These are phyloP conservation scores for Centropus unirufus DNA, from an alignment of 2,113 vertebrate genomes.

Conservation along the genomic window DNA sequence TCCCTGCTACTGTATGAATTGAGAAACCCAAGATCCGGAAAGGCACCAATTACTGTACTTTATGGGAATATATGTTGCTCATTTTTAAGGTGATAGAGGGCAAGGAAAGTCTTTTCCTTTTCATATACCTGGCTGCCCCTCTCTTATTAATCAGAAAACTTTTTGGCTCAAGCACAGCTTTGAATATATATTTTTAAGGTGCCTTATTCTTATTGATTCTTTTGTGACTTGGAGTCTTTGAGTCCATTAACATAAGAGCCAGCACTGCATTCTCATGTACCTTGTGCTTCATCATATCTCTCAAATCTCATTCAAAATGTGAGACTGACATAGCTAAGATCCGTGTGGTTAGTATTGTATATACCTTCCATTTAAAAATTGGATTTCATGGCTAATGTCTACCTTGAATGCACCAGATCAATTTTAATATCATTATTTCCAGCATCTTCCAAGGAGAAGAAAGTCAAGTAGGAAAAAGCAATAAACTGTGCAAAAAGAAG, in stretches of 20 bases:
- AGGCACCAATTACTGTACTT: slow-evolving; percentile 63
- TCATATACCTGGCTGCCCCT: slow-evolving; percentile 9
- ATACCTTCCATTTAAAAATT: slow-evolving; percentile 51
- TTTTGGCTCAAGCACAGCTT: not conserved
- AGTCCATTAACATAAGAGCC: slow-evolving; percentile 41
- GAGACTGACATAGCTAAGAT: slow-evolving; percentile 2
- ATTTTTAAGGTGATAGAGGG: slow-evolving; percentile 58
- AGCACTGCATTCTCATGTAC: not conserved
- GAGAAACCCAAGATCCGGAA: slow-evolving; percentile 60
- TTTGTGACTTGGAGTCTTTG: slow-evolving; percentile 9
- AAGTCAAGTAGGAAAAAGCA: not conserved
- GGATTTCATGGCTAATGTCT: slow-evolving; percentile 27
- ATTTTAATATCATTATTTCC: slow-evolving; percentile 54
- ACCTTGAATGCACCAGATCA: slow-evolving; percentile 22
- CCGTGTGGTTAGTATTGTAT: slow-evolving; percentile 15
- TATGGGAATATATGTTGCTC: slow-evolving; percentile 52
- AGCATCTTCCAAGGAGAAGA: not conserved
- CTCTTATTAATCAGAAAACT: slow-evolving; percentile 52
- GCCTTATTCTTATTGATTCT: slow-evolving; percentile 38
- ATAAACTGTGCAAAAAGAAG: not conserved
- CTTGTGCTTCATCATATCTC: slow-evolving; percentile 9
- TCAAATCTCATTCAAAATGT: slow-evolving; percentile 8
- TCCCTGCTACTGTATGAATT: slow-evolving; percentile 26
- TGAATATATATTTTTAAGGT: slow-evolving; percentile 9
- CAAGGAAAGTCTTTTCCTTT: slow-evolving; percentile 61